A percentile compares a stretch with the other conserved stretches of the same genome.
These are phyloP conservation scores for Celastrina argiolus DNA, from an alignment of 2,888 invertebrate species.

Conservation along the genomic window DNA sequence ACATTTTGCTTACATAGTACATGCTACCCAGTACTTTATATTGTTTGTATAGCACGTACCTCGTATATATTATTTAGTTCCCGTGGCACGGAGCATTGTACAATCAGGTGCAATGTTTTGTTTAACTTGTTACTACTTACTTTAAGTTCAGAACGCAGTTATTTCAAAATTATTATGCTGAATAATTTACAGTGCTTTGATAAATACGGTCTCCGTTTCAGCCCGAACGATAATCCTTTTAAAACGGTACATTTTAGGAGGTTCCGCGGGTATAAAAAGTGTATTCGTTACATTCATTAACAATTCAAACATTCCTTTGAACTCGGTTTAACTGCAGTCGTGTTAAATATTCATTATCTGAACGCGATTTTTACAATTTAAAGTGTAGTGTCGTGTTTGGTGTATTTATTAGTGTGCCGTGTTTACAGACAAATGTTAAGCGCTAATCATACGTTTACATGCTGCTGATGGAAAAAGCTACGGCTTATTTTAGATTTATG, in stretches of 20 bases:
- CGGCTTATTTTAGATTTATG: not conserved
- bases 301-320: conserved; percentile 16
- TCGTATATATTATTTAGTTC: no score
- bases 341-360: conserved; percentile 18
- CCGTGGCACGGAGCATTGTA: no score
- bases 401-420: not conserved
- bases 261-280: not conserved
- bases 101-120: no score
- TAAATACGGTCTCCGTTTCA: not conserved
- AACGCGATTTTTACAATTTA: conserved; percentile 13
- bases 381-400: conserved; percentile 8
- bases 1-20: no score
- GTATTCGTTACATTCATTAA: conserved; percentile 15
- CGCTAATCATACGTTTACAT: not conserved
- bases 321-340: not conserved
- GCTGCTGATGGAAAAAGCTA: not conserved
- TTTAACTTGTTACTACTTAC: no score
- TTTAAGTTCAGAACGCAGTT: no score
- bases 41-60: no score
- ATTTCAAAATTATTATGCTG: no score
- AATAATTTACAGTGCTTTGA: no score
- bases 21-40: no score
- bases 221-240: not conserved
- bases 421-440: not conserved
- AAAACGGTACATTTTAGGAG: not conserved